phyloP scores from a whole-genome alignment of 2,113 vertebrate genomes.

The Mastomys coucha region DNA sequence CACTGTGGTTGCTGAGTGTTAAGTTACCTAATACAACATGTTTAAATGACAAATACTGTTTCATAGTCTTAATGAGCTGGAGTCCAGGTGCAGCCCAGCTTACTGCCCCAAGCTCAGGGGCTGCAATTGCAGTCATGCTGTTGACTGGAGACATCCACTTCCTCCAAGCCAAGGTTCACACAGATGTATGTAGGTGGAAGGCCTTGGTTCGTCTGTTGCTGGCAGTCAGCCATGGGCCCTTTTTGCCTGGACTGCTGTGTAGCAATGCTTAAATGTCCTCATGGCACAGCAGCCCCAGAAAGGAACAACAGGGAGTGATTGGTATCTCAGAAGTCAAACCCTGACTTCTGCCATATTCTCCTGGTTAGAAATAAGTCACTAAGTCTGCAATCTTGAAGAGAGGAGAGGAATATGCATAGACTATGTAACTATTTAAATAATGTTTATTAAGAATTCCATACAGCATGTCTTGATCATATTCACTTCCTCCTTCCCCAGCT shows the following conservation, averaged over 20 bases:
- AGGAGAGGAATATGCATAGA: background rate
- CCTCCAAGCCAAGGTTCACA: background rate
- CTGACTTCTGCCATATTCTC: background rate
- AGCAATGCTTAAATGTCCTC: background rate
- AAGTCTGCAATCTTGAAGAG: background rate
- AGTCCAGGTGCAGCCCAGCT: background rate
- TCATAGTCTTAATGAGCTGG: background rate
- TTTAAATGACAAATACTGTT: background rate
- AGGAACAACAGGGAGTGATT: background rate
- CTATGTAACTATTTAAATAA: background rate
- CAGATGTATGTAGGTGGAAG: background rate
- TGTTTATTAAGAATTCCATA: background rate
- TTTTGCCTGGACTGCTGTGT: background rate
- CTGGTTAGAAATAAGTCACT: constrained; percentile 11
- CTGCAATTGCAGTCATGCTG: background rate
- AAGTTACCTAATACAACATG: background rate
- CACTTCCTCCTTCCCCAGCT: background rate
- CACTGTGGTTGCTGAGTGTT: background rate
- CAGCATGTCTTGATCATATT: background rate
- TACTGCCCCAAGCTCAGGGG: background rate
- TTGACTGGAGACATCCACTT: background rate
- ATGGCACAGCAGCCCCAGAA: background rate
- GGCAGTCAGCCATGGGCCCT: background rate
- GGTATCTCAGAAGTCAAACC: background rate
- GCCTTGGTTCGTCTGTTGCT: background rate